Base-by-base conservation (phyloP, 2,113 vertebrate genomes). In the Saguinus imperator region DNA sequence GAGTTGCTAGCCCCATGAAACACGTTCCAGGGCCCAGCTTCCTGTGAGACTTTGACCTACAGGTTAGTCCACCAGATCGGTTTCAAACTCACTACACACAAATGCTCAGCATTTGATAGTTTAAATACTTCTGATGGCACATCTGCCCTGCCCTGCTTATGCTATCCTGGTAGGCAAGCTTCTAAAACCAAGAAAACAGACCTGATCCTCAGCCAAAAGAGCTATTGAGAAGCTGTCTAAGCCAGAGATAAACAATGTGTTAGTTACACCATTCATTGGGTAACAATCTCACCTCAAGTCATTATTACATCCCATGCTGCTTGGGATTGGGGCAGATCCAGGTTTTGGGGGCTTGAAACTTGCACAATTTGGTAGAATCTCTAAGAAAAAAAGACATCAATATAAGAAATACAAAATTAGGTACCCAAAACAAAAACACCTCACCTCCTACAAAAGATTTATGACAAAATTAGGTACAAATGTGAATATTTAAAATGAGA, bases 321-420 rank as follows among this genome's bases (percentile, higher is more conserved):
- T 91, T 75, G 21, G 27, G 14, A 80, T n/a, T 23, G 21, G 16
- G 37, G 21, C 43, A 87, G 50, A 77, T 58, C 27, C 21, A 83
- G 23, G 23, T 84, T 91, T 48, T 45, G 27, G n/a, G n/a, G 10
- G 8, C 64, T 52, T 64, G 23, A 77, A 89, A 37, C 6, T 70
- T 58, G 37, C 2, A 45, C 17, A 72, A 50, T 37, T 85, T 37
- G 29, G 43, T 70, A 20, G 5, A 45, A 55, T 52, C 4, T 27
- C 45, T 89, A 58, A 55, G 29, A 87, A 76, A 87, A 91, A 87
- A 87, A 87, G 29, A 91, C 79, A 18, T 58, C 75, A 87, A 66
- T 90, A 95, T 40, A 81, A 48, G 55, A 72, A 82, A 66, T 55
- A 79, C 8, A 86, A 87, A 84, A 48, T 77, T 66, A 91, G 64